A percentile compares a stretch with the other conserved stretches of the same genome.
These are phyloP conservation scores for Forbesichthys papilliferus DNA, from an alignment of 2,113 vertebrate genomes.

Conservation along the genomic window DNA sequence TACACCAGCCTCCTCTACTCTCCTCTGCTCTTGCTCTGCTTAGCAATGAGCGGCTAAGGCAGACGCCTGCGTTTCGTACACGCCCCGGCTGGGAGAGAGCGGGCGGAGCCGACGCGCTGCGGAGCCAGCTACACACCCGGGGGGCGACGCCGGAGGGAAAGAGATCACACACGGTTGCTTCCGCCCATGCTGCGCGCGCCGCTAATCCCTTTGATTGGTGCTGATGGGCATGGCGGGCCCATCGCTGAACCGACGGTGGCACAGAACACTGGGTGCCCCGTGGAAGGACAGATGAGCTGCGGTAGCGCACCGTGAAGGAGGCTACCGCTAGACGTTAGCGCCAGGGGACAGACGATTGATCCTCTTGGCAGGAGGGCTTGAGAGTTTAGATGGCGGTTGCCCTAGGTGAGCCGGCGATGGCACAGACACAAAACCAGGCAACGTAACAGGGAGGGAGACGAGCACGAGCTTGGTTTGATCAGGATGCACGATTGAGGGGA, in stretches of 20 bases:
- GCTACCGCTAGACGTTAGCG: conserved; percentile 6
- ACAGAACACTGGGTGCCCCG: conserved; percentile 3
- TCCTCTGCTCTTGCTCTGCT: conserved; percentile 42
- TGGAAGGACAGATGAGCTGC: background rate
- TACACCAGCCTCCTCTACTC: conserved; percentile 65
- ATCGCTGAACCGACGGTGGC: conserved; percentile 63
- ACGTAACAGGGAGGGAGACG: conserved; percentile 21
- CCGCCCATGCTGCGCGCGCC: conserved; percentile 69
- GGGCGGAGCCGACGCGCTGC: background rate
- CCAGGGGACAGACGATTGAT: conserved; percentile 64
- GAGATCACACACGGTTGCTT: conserved; percentile 71
- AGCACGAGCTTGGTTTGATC: conserved; percentile 35
- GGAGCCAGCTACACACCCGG: conserved; percentile 31
- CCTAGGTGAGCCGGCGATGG: conserved; percentile 54
- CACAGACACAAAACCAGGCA: conserved; percentile 18
- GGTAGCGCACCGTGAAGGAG: conserved; percentile 16
- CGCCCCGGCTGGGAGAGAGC: background rate
- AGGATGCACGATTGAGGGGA: conserved; percentile 19
- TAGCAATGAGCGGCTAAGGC: conserved; percentile 51
- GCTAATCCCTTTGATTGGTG: conserved; percentile 77
- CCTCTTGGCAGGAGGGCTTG: conserved; percentile 60
- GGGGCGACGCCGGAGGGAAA: conserved; percentile 4
- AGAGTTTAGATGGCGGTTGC: conserved; percentile 49
- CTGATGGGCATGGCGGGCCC: conserved; percentile 71
- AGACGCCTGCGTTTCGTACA: conserved; percentile 11